phyloP scores from a whole-genome alignment of 2,797 vertebrate species.

The Poeciliopsis paucimaculata region DNA sequence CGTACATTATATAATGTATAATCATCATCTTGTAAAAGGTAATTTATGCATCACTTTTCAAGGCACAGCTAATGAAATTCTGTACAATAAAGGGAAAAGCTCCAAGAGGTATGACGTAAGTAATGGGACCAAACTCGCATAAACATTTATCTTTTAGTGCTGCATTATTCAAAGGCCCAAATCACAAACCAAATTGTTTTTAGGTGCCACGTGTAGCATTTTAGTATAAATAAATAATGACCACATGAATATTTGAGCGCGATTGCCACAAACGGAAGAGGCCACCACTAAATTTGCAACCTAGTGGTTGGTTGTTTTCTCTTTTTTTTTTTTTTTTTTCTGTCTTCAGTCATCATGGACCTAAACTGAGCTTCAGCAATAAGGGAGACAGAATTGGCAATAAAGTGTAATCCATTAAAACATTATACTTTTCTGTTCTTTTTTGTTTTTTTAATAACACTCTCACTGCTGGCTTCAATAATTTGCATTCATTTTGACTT shows the following conservation, averaged over 20 bases:
- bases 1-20: not conserved
- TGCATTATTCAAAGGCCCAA: constrained; percentile 18
- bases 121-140: constrained; percentile 17
- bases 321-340: not conserved
- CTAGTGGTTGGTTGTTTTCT: not conserved
- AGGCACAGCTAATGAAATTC: not conserved
- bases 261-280: constrained; percentile 46
- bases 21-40: not conserved
- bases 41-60: not conserved
- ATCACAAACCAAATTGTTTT: constrained; percentile 30
- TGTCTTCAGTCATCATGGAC: not conserved
- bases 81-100: not conserved
- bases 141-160: constrained; percentile 19
- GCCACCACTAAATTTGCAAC: constrained; percentile 32
- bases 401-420: not conserved
- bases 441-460: not conserved
- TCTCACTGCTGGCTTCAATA: not conserved
- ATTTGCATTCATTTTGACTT: not conserved
- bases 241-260: constrained; percentile 62
- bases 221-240: constrained; percentile 74
- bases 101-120: not conserved
- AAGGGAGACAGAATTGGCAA: not conserved
- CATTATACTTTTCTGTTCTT: not conserved
- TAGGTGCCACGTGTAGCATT: constrained; percentile 37
- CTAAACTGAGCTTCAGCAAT: constrained; percentile 2